A percentile compares a stretch with the other conserved stretches of the same genome.
Evolutionary conservation across 2,113 vertebrate species (phyloP).

Genomic region (Arizona elegans): DNA sequence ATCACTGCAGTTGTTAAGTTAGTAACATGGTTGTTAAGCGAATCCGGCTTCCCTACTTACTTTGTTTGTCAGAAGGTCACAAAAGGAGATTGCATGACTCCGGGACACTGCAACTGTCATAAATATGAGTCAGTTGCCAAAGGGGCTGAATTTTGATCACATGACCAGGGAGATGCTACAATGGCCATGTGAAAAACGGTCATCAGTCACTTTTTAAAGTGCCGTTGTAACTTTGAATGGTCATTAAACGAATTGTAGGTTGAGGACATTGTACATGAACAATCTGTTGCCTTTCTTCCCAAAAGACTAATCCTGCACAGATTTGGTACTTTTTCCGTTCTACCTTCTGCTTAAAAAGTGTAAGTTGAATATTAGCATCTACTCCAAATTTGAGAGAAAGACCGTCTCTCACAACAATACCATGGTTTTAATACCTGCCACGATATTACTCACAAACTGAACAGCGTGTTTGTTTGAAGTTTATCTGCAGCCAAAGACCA

Average conservation of each 20-base stretch:
- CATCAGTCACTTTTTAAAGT: neutral
- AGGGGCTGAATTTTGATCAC: neutral
- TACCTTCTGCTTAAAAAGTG: neutral
- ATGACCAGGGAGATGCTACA: neutral
- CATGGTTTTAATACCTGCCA: neutral
- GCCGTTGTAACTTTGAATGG: neutral
- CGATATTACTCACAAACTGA: neutral
- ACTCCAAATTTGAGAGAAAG: neutral
- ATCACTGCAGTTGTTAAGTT: neutral
- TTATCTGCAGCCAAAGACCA: neutral
- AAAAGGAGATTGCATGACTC: neutral
- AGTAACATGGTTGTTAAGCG: neutral
- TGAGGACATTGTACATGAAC: neutral
- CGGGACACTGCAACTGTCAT: neutral
- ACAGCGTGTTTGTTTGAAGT: neutral
- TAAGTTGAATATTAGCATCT: neutral
- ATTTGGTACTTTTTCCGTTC: neutral
- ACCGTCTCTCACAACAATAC: neutral
- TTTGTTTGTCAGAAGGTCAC: neutral
- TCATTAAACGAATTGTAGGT: neutral
- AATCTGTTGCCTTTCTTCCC: neutral
- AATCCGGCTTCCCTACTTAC: neutral
- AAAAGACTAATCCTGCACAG: neutral
- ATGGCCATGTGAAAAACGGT: neutral
- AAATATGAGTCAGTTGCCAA: neutral